Percentiles rank a stretch among this genome's conserved stretches.
phyloP scores from a whole-genome alignment of 2,888 invertebrate species.

The Plagodis pulveraria region DNA sequence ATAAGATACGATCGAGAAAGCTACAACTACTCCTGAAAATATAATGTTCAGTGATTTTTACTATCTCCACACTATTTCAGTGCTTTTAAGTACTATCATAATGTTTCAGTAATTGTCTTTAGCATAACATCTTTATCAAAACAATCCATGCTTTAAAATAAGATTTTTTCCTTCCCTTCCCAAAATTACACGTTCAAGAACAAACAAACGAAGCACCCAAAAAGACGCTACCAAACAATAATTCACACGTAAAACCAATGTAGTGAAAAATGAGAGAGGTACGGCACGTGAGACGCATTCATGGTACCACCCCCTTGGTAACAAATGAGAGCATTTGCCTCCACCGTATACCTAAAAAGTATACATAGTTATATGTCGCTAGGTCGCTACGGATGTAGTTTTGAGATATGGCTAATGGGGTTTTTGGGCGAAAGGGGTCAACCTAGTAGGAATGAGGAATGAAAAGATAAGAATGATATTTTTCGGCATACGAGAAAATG shows the following conservation, averaged over 20 bases:
- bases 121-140: constrained; percentile 2
- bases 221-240: constrained; percentile 74
- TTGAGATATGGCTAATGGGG: constrained; percentile 42
- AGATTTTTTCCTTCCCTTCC: background rate
- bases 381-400: constrained; percentile 40
- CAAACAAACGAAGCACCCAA: constrained; percentile 55
- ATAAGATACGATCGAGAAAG: no score
- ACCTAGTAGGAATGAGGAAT: constrained; percentile 35
- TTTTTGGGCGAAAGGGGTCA: constrained; percentile 39
- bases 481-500: constrained; percentile 22
- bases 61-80: no score
- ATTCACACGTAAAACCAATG: constrained; percentile 84
- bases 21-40: no score
- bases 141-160: background rate
- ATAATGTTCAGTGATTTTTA: no score
- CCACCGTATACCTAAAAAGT: constrained; percentile 46
- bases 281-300: constrained; percentile 74
- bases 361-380: constrained; percentile 34
- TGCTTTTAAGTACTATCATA: no score
- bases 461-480: constrained; percentile 30
- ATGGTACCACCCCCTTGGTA: constrained; percentile 56
- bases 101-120: no score
- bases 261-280: constrained; percentile 83
- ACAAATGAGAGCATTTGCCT: constrained; percentile 77
- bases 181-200: constrained; percentile 31